Base-by-base conservation (phyloP, 2,888 invertebrate genomes). In the Pyrrhia umbra region DNA sequence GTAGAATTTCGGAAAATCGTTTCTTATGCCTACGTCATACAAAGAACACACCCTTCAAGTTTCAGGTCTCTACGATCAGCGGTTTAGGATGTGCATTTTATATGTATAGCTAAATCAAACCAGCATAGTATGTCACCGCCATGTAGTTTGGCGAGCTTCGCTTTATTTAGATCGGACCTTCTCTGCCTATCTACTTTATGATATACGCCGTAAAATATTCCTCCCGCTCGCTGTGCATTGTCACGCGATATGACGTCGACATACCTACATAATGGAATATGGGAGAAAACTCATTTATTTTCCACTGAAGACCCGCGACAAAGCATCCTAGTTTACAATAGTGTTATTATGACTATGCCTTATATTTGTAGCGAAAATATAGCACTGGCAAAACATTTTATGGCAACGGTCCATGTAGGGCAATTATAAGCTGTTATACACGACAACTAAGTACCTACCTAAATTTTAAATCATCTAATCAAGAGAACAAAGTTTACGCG, bases 231-330 rank as follows among this genome's bases (percentile, higher is more conserved):
- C 59, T 10, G 9, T 27, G 15, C 34, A 68, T 59, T 75, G 58
- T 69, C 55, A 69, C 49, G 54, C 57, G 54, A 71, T 58, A 69
- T 47, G 51, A 58, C 49, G 56, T 16, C 52, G 13, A 40, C 59
- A 49, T 62, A 64, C 58, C 37, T 50, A 71, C 52, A 70, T 61
- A 74, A 75, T 57, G 47, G 56, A 59, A 78, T 71, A 69, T 60
- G 73, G 72, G 69, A 67, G 69, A 74, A 75, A 82, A 73, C 74
- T 83, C 79, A 73, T 84, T 83, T 79, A 77, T 79, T 79, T 71
- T 55, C 50, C 69, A 72, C 66, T 61, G 59, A 67, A 69, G 37
- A 72, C 51, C 56, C 45, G 49, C 62, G 21, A 77, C 75, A 81
- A 74, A 69, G 72, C 56, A 54, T 40, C 50, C 51, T 40, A 42